phyloP scores from a whole-genome alignment of 2,888 invertebrate species.

The Orchesellides sinensis region DNA sequence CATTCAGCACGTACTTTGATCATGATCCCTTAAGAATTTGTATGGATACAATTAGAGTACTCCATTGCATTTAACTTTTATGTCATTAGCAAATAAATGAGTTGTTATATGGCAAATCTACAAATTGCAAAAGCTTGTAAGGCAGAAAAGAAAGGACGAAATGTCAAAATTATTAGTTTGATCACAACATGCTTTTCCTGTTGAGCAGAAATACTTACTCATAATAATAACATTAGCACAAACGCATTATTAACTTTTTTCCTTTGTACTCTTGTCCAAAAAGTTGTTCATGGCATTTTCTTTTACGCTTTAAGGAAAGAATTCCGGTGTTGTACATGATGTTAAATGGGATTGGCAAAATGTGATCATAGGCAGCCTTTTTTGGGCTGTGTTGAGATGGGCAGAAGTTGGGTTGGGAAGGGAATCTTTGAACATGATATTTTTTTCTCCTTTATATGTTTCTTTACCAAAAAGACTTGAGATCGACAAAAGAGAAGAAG shows the following conservation, averaged over 20 bases:
- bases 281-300: constrained; percentile 48
- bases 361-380: constrained; percentile 38
- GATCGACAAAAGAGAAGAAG: constrained; percentile 15
- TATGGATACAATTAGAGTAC: no score
- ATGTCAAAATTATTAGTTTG: not conserved
- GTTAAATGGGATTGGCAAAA: constrained; percentile 46
- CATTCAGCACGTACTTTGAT: no score
- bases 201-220: no score
- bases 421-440: constrained; percentile 30
- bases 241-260: no score
- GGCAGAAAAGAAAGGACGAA: not conserved
- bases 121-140: constrained; percentile 49
- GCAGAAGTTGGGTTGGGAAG: constrained; percentile 18
- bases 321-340: constrained; percentile 15
- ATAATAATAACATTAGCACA: no score
- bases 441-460: no score
- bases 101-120: no score
- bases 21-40: no score
- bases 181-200: no score
- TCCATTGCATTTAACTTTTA: not conserved
- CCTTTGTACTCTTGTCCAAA: not conserved
- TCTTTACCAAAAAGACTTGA: not conserved
- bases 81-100: not conserved
- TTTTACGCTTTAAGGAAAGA: constrained; percentile 32
- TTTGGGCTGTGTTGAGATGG: constrained; percentile 34